Base-by-base conservation (phyloP, 2,888 invertebrate species). In the Dichetophora obliterata region DNA sequence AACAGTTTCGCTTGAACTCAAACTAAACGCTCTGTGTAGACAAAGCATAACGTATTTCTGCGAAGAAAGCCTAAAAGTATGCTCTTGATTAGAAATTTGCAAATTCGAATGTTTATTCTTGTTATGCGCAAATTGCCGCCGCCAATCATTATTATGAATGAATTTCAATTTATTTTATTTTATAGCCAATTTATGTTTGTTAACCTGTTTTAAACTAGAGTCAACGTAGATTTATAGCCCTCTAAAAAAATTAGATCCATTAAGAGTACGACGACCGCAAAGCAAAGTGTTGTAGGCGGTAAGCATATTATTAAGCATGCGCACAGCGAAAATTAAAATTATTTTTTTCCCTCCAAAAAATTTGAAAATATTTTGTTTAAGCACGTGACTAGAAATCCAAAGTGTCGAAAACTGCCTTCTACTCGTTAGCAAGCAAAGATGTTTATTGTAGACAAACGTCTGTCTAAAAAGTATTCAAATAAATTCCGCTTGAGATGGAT, bases 341-440 rank as follows among this genome's bases (percentile, higher is more conserved):
- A 43, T 43, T 43, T 43, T 11, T 43, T 9, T 24, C 54, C 54
- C 37, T 48, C 54, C 8, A 4, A 22, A 61, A 50, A 63, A 37
- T 73, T 61, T 63, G 72, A 71, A 73, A 48, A 73, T 24, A 27
- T 50, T 48, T 73, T 61, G 63, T 61, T 31, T 27, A 11, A 61
- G 48, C 73, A 63, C 61, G 63, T 61, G 61, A 73, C 34, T 5
- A 14, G 73, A 63, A 63, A 61, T 22, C 31, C 19, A 63, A 73
- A 24, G 61, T 24, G 61, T 2, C 61, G 27, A 43, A 66, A 27
- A 50, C 4, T 68, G 8, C 8, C 19, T 27, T 1, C 2, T 37
- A 22, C 22, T 8, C 24, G 14, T 24, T 1, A 54, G 48, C 11
- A 16, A 34, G n/a, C n/a, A 54, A 54, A 31, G 19, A 52, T n/a